Evolutionary conservation across 2,113 vertebrate species (phyloP), one percentile per base, ranked within the genome.

Genomic region (Otocyon megalotis): DNA sequence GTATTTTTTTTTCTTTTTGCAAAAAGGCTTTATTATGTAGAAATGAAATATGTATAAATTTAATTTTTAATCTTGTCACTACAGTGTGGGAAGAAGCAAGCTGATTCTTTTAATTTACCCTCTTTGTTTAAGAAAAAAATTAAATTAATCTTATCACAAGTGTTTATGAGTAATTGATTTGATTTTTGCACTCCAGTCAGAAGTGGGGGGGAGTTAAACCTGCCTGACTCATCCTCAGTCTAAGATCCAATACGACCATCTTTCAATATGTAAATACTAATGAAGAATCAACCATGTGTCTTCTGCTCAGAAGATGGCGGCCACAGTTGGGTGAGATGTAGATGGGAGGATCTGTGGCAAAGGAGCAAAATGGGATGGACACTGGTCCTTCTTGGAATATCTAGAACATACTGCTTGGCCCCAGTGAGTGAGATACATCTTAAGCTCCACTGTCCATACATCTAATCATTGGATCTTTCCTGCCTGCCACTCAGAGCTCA

Each of bases 21-120:
- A 98, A 98, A 99, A 99, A 99, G 98, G 96, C 98, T 99, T 99
- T 99, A 99, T 99, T 99, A 99, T 99, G 98, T 98, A 98, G 99
- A 98, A 99, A 99, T 99, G 98, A 99, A 99, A 98, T 99, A 99
- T 98, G 99, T 99, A 99, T 99, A 99, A 99, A 99, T 99, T 99
- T 99, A 99, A 99, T 99, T 99, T 99, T 99, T 99, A 99, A 99
- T 99, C 98, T 98, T 99, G 98, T 99, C 98, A 99, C 98, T 99
- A 98, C 98, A 99, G 98, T 98, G 98, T 98, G 98, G 98, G 98
- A 98, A 98, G 97, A 98, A 98, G 97, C 98, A 98, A 99, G 98
- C 98, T 98, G 98, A 98, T 98, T 99, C 98, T 99, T 99, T 99
- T 99, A 98, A 99, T 99, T 99, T 99, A 97, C 96, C 97, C 98